Base-by-base conservation (phyloP, 1,140 invertebrate species). In the Euglossa dilemma region DNA sequence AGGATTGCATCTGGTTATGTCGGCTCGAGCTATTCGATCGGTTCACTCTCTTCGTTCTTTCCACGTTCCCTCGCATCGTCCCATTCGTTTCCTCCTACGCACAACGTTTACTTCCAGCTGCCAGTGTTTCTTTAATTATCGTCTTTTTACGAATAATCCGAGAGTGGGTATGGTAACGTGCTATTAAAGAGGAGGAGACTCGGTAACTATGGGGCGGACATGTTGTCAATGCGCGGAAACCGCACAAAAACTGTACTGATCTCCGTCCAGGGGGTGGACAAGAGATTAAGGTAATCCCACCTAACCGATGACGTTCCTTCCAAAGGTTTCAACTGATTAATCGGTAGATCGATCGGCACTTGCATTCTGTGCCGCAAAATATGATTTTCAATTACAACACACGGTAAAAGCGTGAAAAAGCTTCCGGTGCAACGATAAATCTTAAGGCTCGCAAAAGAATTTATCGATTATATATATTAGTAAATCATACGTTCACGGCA, bases 291-390 rank as follows among this genome's bases (percentile, higher is more conserved):
- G 89, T 93, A 93, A 93, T 91, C 90, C 91, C 71, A 88, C 77
- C 87, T 92, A 92, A 93, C 89, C 91, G 92, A 93, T 93, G 92
- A 93, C 90, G 90, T 84, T 92, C 90, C 88, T 91, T 93, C 71
- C 85, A 92, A 92, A 93, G 93, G 92, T 91, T 94, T 93, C 92
- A 91, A 88, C 90, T 90, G 91, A 93, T 93, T 93, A 93, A 93
- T 93, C 90, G 86, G 75, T 52, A 76, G 85, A 91, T 90, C 85
- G 85, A 91, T 90, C 83, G 85, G 43, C 52, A 61, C 56, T 74
- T 36, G 66, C 52, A 47, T 47, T 52, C 75, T 54, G 64, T 75
- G 52, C 8, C 28, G n/a, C 25, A 14, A 71, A 80, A 12, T 28
- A 28, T 14, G 47, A 73, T 73, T 57, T 57, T 57, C 3, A 5